phyloP scores from a whole-genome alignment of 2,797 vertebrate genomes.

The Scarus forsteni region DNA sequence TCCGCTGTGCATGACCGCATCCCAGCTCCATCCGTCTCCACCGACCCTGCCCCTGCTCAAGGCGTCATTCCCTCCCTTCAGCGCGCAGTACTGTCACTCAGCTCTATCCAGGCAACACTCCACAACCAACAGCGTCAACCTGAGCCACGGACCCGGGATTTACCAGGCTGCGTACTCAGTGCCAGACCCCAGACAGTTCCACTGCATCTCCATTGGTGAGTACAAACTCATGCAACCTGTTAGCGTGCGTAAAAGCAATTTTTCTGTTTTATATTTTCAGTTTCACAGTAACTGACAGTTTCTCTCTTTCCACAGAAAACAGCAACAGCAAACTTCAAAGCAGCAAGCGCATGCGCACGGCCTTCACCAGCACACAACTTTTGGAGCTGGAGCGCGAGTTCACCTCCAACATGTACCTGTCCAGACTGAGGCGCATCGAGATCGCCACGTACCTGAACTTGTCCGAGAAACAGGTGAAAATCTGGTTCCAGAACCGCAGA shows the following conservation, averaged over 20 bases:
- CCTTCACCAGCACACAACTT: constrained; percentile 98
- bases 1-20: constrained; percentile 94
- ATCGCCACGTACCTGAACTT: constrained; percentile 99
- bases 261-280: fast-evolving
- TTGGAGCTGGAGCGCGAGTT: constrained; percentile 98
- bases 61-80: constrained; percentile 93
- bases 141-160: constrained; percentile 89
- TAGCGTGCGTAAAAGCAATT: fast-evolving
- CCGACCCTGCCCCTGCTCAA: constrained; percentile 94
- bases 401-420: constrained; percentile 99
- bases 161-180: constrained; percentile 94
- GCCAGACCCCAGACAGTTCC: constrained; percentile 95
- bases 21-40: constrained; percentile 93
- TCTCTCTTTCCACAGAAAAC: constrained; percentile 84
- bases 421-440: constrained; percentile 97
- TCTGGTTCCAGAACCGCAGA: constrained; percentile 99
- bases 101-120: constrained; percentile 91
- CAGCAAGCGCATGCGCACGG: constrained; percentile 98
- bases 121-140: constrained; percentile 86
- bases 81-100: constrained; percentile 94
- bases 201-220: constrained; percentile 99
- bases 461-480: constrained; percentile 99
- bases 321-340: constrained; percentile 93
- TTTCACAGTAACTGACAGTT: constrained; percentile 21
- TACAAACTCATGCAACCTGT: constrained; percentile 11